phyloP scores from a whole-genome alignment of 2,888 invertebrate genomes.

The Caenorhabditis sulstoni region DNA sequence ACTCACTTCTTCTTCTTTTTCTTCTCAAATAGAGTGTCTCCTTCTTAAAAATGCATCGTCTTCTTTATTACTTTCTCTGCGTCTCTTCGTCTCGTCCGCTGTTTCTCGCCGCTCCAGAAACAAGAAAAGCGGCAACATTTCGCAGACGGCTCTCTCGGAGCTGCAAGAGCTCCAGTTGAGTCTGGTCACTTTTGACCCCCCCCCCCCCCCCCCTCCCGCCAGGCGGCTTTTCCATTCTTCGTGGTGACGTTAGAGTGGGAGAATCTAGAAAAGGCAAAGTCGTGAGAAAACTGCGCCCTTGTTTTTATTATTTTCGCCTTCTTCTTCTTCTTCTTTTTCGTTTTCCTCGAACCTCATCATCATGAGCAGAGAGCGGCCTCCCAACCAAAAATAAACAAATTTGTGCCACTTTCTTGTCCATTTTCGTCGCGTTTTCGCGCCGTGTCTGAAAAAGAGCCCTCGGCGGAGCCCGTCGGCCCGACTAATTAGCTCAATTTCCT shows the following conservation, averaged over 20 bases:
- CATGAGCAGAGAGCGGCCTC: neutral
- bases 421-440: neutral
- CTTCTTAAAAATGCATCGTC: constrained; percentile 44
- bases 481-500: constrained; percentile 50
- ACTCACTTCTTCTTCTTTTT: neutral
- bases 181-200: neutral
- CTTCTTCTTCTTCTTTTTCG: neutral
- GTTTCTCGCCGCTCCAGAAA: neutral
- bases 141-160: no score
- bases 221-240: no score
- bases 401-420: constrained; percentile 29
- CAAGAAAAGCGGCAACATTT: constrained; percentile 8
- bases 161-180: neutral
- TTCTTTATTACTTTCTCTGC: constrained; percentile 42
- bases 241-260: no score
- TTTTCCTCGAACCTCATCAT: neutral
- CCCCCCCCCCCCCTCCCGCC: no score
- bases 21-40: neutral
- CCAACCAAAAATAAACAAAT: constrained; percentile 54
- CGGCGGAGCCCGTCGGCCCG: constrained; percentile 1
- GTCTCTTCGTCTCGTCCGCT: neutral
- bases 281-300: neutral
- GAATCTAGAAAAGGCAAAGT: neutral
- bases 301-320: constrained; percentile 21
- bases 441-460: constrained; percentile 5